Base-by-base conservation (phyloP, 2,797 vertebrate genomes). In the Lateolabrax maculatus region DNA sequence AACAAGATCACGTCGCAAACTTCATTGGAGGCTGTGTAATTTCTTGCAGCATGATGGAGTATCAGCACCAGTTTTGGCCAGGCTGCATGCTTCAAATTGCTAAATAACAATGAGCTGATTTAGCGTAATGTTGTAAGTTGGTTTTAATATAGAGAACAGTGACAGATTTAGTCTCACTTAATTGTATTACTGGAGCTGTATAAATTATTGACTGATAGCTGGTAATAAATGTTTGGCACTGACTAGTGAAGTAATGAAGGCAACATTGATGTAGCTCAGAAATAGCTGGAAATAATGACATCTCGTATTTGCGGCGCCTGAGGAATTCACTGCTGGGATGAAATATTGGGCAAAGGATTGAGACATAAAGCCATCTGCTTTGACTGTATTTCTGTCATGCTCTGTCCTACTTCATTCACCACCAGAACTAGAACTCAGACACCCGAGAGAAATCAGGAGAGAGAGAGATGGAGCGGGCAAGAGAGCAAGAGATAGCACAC, bases 321-420 rank as follows among this genome's bases (percentile, higher is more conserved):
- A 78, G 75, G 75, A 79, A 72, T 79, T 64, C 70, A 64, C 65
- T 65, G 69, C 62, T 9, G 12, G 52, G 62, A 80, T 84, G 66
- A 84, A 81, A 81, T 83, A 78, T 61, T 36, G 81, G 70, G 81
- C 53, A 57, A 86, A 83, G 78, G 52, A 88, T 66, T 82, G 90
- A 87, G 82, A 89, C 84, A 80, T 79, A 74, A 82, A 87, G 67
- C 71, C 83, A 87, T 90, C 85, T 85, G 80, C 90, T 86, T 83
- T 75, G 77, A 85, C 77, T 81, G 68, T 86, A 68, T 85, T 90
- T 84, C 85, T 90, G 82, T 87, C 81, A 83, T 67, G 49, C 78
- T 71, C 77, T 55, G 71, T 85, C 79, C 79, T 81, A 77, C 78
- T 87, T 84, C 83, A 86, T 85, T 81, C 86, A 68, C 55, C 69